Evolutionary conservation across 2,113 vertebrate species (phyloP), one percentile per base, ranked within the genome.

Genomic region (Ceuthmochares aereus): DNA sequence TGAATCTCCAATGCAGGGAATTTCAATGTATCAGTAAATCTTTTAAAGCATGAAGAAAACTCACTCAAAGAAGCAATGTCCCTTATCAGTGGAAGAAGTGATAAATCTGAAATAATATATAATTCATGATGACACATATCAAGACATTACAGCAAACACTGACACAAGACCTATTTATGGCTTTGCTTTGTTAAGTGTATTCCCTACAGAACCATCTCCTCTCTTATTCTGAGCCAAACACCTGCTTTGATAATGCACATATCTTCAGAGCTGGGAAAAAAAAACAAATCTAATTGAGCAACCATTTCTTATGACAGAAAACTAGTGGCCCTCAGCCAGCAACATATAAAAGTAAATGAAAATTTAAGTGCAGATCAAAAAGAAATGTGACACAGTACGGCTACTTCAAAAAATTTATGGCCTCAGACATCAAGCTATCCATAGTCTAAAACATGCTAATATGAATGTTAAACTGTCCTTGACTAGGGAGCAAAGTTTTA

Each of bases 81-180:
- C 95, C 93, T 96, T 97, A 97, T 96, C 95, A 87, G 93, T 40
- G 18, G 87, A 94, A 98, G 84, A 97, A 97, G 96, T 79, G 96
- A 98, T 97, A 97, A 97, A 97, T 98, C 97, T 97, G 87, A 96
- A 98, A 96, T 97, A 97, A 98, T 98, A 98, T 98, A 97, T 98
- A 98, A 98, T 98, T 98, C 97, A 98, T 96, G 96, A 97, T 95
- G 91, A 97, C 97, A 97, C 84, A 89, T 94, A 98, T 96, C 95
- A 97, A 97, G 97, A 96, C 97, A 96, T 96, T 98, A 97, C 95
- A 95, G 96, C 96, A 97, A 95, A 94, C 92, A 94, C 93, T 27
- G 81, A 97, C 97, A 97, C 77, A 90, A 97, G 90, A 81, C 95
- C 96, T 95, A 97, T 97, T 97, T 97, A 98, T 92, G 95, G 91